These are phyloP conservation scores for Hydrolagus affinis DNA, from an alignment of 2,113 vertebrate species.

Conservation along the genomic window DNA sequence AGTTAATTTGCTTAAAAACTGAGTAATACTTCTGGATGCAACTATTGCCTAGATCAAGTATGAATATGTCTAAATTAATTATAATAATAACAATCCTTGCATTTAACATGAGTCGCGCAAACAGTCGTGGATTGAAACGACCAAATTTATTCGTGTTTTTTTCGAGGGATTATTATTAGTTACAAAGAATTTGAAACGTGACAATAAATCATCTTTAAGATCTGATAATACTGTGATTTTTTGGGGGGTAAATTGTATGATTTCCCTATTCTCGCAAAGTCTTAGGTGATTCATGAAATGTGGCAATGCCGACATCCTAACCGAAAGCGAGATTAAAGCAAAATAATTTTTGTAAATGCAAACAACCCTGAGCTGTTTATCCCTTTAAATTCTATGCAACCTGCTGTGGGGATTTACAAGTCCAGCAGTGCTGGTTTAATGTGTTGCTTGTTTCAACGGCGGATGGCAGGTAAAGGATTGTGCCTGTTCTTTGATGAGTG, in stretches of 20 bases:
- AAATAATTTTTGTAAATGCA: neutral
- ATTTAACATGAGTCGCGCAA: too few relatives aligned
- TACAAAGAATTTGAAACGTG: too few relatives aligned
- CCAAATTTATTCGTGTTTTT: too few relatives aligned
- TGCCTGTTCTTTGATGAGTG: neutral
- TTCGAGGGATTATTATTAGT: too few relatives aligned
- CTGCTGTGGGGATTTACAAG: neutral
- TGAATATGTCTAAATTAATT: too few relatives aligned
- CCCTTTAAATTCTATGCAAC: neutral
- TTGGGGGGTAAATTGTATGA: too few relatives aligned
- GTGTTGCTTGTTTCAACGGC: neutral
- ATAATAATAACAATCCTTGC: too few relatives aligned
- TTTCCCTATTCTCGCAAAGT: neutral
- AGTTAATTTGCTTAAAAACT: too few relatives aligned
- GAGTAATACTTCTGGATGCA: too few relatives aligned
- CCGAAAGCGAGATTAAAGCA: neutral
- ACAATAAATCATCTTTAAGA: too few relatives aligned
- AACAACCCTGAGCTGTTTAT: neutral
- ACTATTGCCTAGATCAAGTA: too few relatives aligned
- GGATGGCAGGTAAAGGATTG: neutral
- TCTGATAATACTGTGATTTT: neutral
- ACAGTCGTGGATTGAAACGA: too few relatives aligned
- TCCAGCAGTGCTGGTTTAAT: slow-evolving; percentile 9
- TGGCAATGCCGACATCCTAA: neutral
- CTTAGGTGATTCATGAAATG: neutral